Evolutionary conservation across 2,888 invertebrate genomes (phyloP).

Genomic region (Leucania comma): DNA sequence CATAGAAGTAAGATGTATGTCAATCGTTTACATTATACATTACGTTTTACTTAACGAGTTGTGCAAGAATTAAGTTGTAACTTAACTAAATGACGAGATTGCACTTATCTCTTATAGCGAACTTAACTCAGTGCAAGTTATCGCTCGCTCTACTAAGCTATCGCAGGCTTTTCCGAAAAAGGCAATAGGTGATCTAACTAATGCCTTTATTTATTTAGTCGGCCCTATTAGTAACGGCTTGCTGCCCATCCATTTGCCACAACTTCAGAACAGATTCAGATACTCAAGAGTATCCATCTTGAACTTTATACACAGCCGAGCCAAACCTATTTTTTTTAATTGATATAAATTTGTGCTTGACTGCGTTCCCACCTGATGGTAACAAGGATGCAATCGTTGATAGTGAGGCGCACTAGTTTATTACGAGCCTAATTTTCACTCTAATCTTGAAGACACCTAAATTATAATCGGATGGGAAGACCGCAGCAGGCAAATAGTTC

Average conservation of each 20-base stretch:
- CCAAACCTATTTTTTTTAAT: too few species aligned
- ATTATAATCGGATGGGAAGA: too few species aligned
- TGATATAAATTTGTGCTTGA: too few species aligned
- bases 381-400: too few species aligned
- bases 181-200: neutral
- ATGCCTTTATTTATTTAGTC: neutral
- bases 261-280: neutral
- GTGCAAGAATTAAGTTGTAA: constrained; percentile 49
- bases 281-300: neutral
- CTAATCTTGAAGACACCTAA: too few species aligned
- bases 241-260: neutral
- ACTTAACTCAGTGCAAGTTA: constrained; percentile 19
- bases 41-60: constrained; percentile 41
- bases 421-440: too few species aligned
- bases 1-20: constrained; percentile 30
- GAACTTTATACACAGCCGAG: neutral
- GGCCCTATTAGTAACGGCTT: neutral
- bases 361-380: too few species aligned
- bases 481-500: too few species aligned
- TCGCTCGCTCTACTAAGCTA: neutral
- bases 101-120: constrained; percentile 28
- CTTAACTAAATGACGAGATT: constrained; percentile 16
- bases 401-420: too few species aligned
- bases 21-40: constrained; percentile 43
- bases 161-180: constrained; percentile 15